Evolutionary conservation across 1,140 invertebrate genomes (phyloP).

Genomic region (Psilanteris sp.): DNA sequence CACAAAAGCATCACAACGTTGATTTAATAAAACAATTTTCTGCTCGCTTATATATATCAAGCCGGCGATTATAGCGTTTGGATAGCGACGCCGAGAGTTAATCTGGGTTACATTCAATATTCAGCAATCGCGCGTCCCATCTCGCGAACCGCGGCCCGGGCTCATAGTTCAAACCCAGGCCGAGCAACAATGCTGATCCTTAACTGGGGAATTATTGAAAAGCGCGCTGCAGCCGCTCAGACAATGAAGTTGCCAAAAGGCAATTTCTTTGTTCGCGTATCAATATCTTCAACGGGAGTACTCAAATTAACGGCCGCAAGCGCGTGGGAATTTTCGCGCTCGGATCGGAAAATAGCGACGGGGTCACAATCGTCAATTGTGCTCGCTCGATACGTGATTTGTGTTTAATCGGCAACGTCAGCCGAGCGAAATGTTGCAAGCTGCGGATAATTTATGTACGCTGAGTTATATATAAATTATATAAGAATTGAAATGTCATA

Average conservation of each 20-base stretch:
- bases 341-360: slow-evolving; percentile 34
- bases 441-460: slow-evolving; percentile 44
- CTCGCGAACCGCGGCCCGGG: slow-evolving; percentile 23
- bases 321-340: slow-evolving; percentile 57
- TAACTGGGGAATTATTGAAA: slow-evolving; percentile 64
- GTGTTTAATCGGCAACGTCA: slow-evolving; percentile 41
- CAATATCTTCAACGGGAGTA: slow-evolving; percentile 50
- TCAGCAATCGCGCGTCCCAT: slow-evolving; percentile 49
- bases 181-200: slow-evolving; percentile 57
- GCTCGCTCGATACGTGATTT: slow-evolving; percentile 50
- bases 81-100: slow-evolving; percentile 41
- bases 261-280: slow-evolving; percentile 62
- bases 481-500: slow-evolving; percentile 59
- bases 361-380: slow-evolving; percentile 52
- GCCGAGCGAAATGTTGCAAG: slow-evolving; percentile 52
- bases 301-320: slow-evolving; percentile 50
- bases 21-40: slow-evolving; percentile 39
- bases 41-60: slow-evolving; percentile 28
- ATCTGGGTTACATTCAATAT: slow-evolving; percentile 53
- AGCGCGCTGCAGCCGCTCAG: slow-evolving; percentile 40
- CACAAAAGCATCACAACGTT: slow-evolving; percentile 14
- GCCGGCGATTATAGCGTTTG: slow-evolving; percentile 25
- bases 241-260: slow-evolving; percentile 63
- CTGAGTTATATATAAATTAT: slow-evolving; percentile 54
- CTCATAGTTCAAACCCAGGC: slow-evolving; percentile 21